Evolutionary conservation across 23 tunicate genomes (phyloP), one percentile per base, ranked within the genome.

Genomic region (Trididemnum clinides): DNA sequence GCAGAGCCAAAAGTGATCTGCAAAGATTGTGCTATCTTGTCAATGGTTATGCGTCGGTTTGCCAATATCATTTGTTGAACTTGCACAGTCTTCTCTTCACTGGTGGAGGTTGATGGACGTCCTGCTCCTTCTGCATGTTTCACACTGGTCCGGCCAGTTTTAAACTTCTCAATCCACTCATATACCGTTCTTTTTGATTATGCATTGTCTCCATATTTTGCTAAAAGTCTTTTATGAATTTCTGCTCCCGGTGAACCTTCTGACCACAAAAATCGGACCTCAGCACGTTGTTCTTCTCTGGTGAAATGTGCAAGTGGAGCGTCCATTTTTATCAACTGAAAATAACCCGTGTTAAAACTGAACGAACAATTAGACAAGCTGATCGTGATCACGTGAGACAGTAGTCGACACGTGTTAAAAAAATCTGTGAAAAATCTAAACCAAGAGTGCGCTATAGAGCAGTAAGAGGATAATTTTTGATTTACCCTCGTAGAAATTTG

Each of bases 131-230:
- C 72, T 79, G 71, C 71, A 0, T 79, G 71, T 79, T 57, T 79
- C 84, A 57, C 66, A 57, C 71, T 79, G 57, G 72, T 57, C 72
- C 84, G 82, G 84, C 84, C 72, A 79, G 39, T 79, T 57, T 79
- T 57, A 51, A 79, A 79, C 70, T 35, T 79, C n/a, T 79, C 84
- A 79, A 57, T 79, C 84, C 72, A 79, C 84, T 79, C 72, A 57
- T 79, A 57, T 44, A 79, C 36, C 27, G n/a, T 77, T 51, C 72
- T 79, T 79, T 49, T 57, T 36, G 84, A 28, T 79, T 57, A 36
- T 44, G 49, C 84, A 79, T 33, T 51, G 84, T 79, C 57, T 79
- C 72, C 72, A 57, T 79, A 79, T 79, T 79, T 34, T 79, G 35
- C 37, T 79, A 57, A 57, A 32, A 57, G 39, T 44, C 36, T 79